Evolutionary conservation across 2,797 vertebrate species (phyloP).

Genomic region (Cyclura pinguis): DNA sequence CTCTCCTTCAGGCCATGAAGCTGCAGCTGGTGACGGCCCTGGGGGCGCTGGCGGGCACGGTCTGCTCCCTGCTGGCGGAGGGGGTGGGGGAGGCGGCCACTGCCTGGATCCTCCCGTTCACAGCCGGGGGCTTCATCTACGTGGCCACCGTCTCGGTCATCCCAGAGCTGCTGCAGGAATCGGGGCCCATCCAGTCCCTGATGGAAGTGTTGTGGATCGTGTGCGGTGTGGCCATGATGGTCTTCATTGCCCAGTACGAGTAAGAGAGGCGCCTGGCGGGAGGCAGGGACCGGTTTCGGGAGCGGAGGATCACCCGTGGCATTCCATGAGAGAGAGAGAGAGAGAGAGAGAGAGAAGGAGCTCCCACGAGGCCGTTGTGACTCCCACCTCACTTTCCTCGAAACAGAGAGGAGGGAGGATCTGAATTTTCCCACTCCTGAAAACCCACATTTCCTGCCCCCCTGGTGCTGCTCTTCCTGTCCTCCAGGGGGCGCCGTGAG

Average conservation of each 20-base stretch:
- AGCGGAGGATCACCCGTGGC: neutral
- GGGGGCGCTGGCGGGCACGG: slow-evolving; percentile 89
- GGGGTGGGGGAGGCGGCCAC: slow-evolving; percentile 87
- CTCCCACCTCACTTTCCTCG: neutral
- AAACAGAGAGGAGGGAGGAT: too few relatives aligned
- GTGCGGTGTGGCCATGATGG: slow-evolving; percentile 92
- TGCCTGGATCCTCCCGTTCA: slow-evolving; percentile 92
- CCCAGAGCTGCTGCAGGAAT: slow-evolving; percentile 89
- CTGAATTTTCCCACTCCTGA: too few relatives aligned
- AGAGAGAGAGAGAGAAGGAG: too few relatives aligned
- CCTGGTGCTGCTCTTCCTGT: accelerated
- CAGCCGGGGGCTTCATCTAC: slow-evolving; percentile 92
- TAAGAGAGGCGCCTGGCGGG: slow-evolving; percentile 69
- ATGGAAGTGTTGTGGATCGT: slow-evolving; percentile 89
- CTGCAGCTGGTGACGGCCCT: slow-evolving; percentile 91
- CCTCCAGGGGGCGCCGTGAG: neutral
- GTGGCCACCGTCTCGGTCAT: slow-evolving; percentile 93
- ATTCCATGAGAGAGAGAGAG: neutral
- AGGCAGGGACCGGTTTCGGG: neutral
- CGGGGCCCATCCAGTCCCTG: slow-evolving; percentile 86
- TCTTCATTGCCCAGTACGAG: slow-evolving; percentile 91
- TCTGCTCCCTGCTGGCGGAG: slow-evolving; percentile 90
- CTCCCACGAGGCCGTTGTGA: accelerated
- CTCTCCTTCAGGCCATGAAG: slow-evolving; percentile 86
- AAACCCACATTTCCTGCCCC: too few relatives aligned